phyloP scores from a whole-genome alignment of 2,888 invertebrate species.

The Rhamphomyia laevipes region DNA sequence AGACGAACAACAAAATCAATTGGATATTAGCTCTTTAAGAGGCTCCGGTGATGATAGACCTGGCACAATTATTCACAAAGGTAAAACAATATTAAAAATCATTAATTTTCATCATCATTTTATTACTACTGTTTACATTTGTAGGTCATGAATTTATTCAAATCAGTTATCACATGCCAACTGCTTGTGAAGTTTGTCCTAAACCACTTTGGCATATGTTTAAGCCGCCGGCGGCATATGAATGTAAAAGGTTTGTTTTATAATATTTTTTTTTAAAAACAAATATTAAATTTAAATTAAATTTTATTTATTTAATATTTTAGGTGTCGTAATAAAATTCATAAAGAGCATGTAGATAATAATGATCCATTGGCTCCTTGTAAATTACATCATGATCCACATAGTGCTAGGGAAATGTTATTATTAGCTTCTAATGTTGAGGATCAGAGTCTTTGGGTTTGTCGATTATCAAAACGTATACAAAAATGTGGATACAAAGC shows the following conservation, averaged over 20 bases:
- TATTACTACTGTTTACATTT: neutral
- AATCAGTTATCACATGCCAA: slow-evolving; percentile 96
- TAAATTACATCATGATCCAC: slow-evolving; percentile 91
- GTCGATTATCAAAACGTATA: slow-evolving; percentile 79
- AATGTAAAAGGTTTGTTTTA: slow-evolving; percentile 64
- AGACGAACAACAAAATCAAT: slow-evolving; percentile 48
- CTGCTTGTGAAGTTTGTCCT: slow-evolving; percentile 94
- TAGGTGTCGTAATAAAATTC: slow-evolving; percentile 95
- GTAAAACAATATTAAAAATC: slow-evolving; percentile 17
- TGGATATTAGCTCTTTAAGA: slow-evolving; percentile 44
- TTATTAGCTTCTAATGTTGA: slow-evolving; percentile 74
- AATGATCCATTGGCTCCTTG: slow-evolving; percentile 82
- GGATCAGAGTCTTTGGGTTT: slow-evolving; percentile 89
- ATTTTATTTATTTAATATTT: neutral
- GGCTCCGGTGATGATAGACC: slow-evolving; percentile 34
- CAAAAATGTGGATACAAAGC: slow-evolving; percentile 88
- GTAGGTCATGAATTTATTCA: slow-evolving; percentile 88
- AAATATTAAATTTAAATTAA: neutral
- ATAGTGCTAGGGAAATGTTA: slow-evolving; percentile 85
- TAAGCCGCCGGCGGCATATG: slow-evolving; percentile 92
- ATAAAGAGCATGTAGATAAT: slow-evolving; percentile 87
- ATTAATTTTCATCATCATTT: neutral
- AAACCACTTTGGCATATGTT: slow-evolving; percentile 97
- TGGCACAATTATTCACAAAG: slow-evolving; percentile 36
- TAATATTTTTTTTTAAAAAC: neutral